A percentile compares a stretch with the other conserved stretches of the same genome.
phyloP scores from a whole-genome alignment of 2,113 vertebrate genomes.

The Aldabrachelys gigantea region DNA sequence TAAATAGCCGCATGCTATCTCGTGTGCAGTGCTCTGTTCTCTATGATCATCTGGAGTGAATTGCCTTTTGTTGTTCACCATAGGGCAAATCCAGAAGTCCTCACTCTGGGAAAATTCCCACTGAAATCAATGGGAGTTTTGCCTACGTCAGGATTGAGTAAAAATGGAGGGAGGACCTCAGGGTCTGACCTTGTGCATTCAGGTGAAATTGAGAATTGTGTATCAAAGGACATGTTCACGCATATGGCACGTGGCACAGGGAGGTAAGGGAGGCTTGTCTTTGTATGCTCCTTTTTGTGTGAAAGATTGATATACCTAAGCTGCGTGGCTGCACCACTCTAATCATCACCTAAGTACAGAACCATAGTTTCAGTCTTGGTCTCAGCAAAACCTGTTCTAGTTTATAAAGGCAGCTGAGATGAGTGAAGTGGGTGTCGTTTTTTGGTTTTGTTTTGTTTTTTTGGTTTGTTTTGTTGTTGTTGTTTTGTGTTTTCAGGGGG shows the following conservation, averaged over 20 bases:
- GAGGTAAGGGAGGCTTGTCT: background rate
- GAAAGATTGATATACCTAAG: background rate
- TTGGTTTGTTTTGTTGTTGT: too few species aligned
- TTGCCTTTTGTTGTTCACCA: background rate
- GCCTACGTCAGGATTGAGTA: background rate
- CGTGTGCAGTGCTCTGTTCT: background rate
- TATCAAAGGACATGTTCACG: rapidly evolving
- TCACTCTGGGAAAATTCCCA: background rate
- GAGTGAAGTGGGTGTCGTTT: background rate
- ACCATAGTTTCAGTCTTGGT: background rate
- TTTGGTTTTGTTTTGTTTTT: too few species aligned
- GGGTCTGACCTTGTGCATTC: background rate
- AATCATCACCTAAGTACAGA: background rate
- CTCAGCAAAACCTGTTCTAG: background rate
- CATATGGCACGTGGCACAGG: background rate
- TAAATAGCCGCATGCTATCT: background rate
- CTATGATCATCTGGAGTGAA: background rate
- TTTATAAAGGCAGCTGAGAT: background rate
- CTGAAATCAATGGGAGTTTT: background rate
- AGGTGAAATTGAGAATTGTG: background rate
- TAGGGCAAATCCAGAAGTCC: background rate
- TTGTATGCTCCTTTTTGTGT: background rate
- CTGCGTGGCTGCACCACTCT: background rate
- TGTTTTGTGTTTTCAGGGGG: too few species aligned
- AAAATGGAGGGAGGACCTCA: background rate